Conservation (phyloP, 2,113 vertebrate species). For the Chaetodon auriga region DNA sequence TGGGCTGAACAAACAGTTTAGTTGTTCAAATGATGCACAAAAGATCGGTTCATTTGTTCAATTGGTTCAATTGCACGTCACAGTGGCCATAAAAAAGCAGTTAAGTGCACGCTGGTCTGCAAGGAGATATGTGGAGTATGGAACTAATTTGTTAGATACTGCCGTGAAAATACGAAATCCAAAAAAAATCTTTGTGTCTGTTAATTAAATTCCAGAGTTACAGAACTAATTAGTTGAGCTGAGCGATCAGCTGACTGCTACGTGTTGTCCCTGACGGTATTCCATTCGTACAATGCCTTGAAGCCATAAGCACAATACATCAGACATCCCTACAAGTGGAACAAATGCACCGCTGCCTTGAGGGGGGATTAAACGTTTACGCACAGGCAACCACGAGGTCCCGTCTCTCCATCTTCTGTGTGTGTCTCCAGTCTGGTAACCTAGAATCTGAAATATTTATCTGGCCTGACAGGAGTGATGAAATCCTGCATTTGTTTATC, state of each 20-base stretch:
- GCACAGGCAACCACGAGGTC: conserved; percentile 22
- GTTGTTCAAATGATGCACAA: not conserved
- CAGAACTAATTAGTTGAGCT: not conserved
- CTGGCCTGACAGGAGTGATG: conserved; percentile 47
- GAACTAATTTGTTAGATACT: not conserved
- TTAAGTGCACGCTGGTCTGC: not conserved
- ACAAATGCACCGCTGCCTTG: conserved; percentile 15
- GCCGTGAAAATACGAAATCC: not conserved
- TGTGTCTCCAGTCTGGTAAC: conserved; percentile 50
- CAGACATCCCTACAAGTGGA: conserved; percentile 32
- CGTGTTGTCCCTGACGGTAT: conserved; percentile 13
- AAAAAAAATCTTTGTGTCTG: not conserved
- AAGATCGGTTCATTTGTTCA: not conserved
- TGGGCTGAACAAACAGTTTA: not conserved
- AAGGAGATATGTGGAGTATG: not conserved
- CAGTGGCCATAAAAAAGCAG: not conserved
- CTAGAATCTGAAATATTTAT: conserved; percentile 55
- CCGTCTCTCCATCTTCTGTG: not conserved
- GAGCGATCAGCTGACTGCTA: conserved; percentile 8
- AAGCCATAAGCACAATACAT: conserved; percentile 25
- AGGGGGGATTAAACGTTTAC: conserved; percentile 43
- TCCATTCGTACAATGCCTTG: conserved; percentile 4
- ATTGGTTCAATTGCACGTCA: not conserved
- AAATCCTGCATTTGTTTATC: conserved; percentile 56
- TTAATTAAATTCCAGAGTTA: no score